Conservation (phyloP, 2,113 vertebrate species). For the Hypomesus transpacificus region DNA sequence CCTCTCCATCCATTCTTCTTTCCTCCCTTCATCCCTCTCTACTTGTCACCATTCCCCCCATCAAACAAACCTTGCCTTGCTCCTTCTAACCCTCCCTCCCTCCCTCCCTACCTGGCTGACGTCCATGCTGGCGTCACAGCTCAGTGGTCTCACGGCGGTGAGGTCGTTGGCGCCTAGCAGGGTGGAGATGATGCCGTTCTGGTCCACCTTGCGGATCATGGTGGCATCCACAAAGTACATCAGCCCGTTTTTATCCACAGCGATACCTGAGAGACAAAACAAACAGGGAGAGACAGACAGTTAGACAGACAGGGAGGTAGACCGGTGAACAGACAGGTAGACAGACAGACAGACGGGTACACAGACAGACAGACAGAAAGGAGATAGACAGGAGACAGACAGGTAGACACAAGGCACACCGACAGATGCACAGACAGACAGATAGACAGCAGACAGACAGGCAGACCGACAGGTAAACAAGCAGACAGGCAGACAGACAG, state of each 20-base stretch:
- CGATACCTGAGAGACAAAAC: conserved; percentile 78
- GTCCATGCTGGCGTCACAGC: conserved; percentile 92
- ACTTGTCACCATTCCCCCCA: not conserved
- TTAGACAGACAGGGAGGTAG: not conserved
- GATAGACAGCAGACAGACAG: not conserved
- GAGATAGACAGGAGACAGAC: conserved; percentile 7
- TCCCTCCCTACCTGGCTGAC: conserved; percentile 85
- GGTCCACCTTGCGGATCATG: conserved; percentile 98
- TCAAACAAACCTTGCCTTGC: not conserved
- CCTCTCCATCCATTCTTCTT: not conserved
- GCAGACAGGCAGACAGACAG: not conserved
- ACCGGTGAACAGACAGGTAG: too few species aligned
- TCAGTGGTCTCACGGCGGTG: conserved; percentile 85
- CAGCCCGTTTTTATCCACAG: conserved; percentile 95
- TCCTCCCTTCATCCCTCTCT: not conserved
- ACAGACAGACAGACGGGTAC: conserved; percentile 15
- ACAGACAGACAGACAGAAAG: conserved; percentile 15
- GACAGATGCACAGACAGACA: not conserved
- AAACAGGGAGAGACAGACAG: conserved; percentile 18
- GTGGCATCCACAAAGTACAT: conserved; percentile 99
- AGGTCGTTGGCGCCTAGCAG: conserved; percentile 96
- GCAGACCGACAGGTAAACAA: not conserved
- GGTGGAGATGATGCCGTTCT: conserved; percentile 98
- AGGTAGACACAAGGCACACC: too few species aligned
- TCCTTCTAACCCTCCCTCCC: conserved; percentile 3